These are phyloP conservation scores for Bombus sylvicola DNA, from an alignment of 1,140 invertebrate species.

Conservation along the genomic window DNA sequence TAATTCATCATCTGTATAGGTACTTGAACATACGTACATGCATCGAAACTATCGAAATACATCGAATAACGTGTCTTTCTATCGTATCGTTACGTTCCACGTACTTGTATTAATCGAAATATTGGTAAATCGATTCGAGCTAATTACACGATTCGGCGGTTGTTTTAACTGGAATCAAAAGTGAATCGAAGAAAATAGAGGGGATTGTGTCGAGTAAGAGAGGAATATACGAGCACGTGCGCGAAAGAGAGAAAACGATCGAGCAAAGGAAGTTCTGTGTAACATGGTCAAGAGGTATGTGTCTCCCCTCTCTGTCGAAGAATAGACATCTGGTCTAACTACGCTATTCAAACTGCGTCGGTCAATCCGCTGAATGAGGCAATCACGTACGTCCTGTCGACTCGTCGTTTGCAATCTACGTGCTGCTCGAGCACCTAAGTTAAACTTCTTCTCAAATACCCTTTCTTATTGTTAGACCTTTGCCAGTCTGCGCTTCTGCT, in stretches of 20 bases:
- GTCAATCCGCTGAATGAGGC: conserved; percentile 79
- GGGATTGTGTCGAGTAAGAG: neutral
- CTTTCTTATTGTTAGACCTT: neutral
- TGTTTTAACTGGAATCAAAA: neutral
- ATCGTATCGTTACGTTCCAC: no score
- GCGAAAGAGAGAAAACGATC: neutral
- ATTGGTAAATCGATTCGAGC: neutral
- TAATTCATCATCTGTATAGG: no score
- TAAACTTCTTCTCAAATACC: conserved; percentile 20
- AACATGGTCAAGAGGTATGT: conserved; percentile 32
- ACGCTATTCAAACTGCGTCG: conserved; percentile 80
- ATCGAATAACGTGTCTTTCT: no score
- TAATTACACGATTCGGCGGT: neutral
- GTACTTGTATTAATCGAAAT: neutral
- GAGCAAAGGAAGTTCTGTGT: conserved; percentile 18
- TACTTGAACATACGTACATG: no score
- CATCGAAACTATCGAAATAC: no score
- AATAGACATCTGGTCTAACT: conserved; percentile 72
- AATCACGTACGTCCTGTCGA: conserved; percentile 82
- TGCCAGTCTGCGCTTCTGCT: neutral
- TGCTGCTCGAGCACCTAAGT: conserved; percentile 6
- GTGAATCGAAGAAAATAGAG: neutral
- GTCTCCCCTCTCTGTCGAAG: conserved; percentile 51
- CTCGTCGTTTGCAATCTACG: conserved; percentile 52
- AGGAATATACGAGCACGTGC: neutral